Percentiles rank a stretch among this genome's conserved stretches.
These are phyloP conservation scores for Anser brachyrhynchus DNA, from an alignment of 2,113 vertebrate genomes.

Conservation along the genomic window DNA sequence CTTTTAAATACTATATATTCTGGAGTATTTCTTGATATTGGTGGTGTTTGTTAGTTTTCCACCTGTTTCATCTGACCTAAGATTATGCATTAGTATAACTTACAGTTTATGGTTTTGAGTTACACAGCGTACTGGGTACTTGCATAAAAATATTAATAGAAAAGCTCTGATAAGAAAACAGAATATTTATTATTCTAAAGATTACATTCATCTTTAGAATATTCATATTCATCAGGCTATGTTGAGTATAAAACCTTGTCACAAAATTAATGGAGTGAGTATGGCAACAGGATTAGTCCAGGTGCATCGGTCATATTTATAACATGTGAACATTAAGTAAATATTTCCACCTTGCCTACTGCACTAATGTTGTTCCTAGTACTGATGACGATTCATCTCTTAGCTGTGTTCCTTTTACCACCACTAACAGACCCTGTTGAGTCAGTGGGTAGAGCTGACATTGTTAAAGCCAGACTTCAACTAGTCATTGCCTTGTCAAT, in stretches of 20 bases:
- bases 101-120: neutral
- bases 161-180: neutral
- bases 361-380: neutral
- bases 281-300: neutral
- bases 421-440: neutral
- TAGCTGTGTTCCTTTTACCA: neutral
- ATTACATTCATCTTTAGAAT: neutral
- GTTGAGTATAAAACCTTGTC: neutral
- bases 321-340: neutral
- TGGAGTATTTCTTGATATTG: neutral
- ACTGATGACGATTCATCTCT: neutral
- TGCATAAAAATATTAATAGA: neutral
- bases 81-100: neutral
- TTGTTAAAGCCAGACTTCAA: neutral
- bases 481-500: neutral
- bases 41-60: too few relatives aligned
- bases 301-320: neutral
- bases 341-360: neutral
- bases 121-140: neutral
- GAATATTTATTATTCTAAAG: neutral
- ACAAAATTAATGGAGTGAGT: neutral
- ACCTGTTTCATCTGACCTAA: neutral
- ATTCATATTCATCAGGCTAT: neutral
- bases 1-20: neutral
- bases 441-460: neutral